Base-by-base conservation (phyloP, 2,888 invertebrate species). In the Dryocosmus kuriphilus region DNA sequence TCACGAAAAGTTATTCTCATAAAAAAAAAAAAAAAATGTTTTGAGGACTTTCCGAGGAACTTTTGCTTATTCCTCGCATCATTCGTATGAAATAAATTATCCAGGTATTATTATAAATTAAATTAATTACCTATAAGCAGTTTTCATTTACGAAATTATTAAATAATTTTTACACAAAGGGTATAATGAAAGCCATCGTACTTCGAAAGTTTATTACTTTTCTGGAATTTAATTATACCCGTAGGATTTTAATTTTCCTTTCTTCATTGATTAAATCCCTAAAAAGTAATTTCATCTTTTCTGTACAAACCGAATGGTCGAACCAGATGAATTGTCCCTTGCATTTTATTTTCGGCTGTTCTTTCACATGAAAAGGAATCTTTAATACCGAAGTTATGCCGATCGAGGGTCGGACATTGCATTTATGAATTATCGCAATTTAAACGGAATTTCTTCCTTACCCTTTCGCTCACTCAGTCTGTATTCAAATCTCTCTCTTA, bases 351-450 rank as follows among this genome's bases (percentile, higher is more conserved):
- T 57, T 24, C 16, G 57, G 27, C 35, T 74, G 22, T 9, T n/a
- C 60, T 51, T 30, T 7, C 65, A 51, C 51, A 30, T 41, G 41
- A 75, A 62, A 46, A 63, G 83, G 83, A 86, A 85, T 86, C 82
- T 84, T 84, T 84, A 85, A 86, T 86, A 83, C 83, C 81, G 38
- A 81, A 86, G 83, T 77, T 85, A 85, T 85, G 85, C 83, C 77
- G 76, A 65, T 79, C 77, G 35, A 51, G 77, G 71, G 77, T 83
- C 81, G 81, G 76, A 77, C 82, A 85, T 79, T 86, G 81, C 79
- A 84, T 85, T 85, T 81, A 81, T 81, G 83, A 86, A 86, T 86
- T 86, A 85, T 87, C 79, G 80, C 82, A 84, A 85, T 84, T 86
- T 83, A 80, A 77, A 76, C 75, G 82, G 81, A 81, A 87, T 87